Conservation (phyloP, 2,113 vertebrate species). For the human (Homo sapiens) region DNA sequence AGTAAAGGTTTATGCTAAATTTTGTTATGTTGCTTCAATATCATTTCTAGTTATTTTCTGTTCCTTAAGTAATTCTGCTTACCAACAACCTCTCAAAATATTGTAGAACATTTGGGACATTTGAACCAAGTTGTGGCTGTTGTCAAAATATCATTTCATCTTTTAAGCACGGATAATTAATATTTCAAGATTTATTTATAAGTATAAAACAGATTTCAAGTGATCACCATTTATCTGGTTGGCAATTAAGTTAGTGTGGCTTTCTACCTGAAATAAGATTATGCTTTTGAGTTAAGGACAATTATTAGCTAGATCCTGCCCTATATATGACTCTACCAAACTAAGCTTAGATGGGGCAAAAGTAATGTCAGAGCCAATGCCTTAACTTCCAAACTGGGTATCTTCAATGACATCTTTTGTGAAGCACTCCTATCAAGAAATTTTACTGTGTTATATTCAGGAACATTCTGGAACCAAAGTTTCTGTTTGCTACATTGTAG, state of each 20-base stretch:
- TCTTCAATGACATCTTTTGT: not conserved
- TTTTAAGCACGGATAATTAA: not conserved
- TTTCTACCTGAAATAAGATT: not conserved
- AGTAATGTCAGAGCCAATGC: not conserved
- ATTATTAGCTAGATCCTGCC: not conserved
- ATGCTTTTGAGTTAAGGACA: not conserved
- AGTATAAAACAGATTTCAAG: not conserved
- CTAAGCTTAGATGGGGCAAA: not conserved
- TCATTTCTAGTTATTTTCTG: slow-evolving; percentile 18
- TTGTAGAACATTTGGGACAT: not conserved
- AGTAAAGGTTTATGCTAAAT: slow-evolving; percentile 16
- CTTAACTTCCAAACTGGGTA: not conserved
- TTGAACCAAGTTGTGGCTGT: not conserved
- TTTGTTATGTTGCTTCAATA: slow-evolving; percentile 2
- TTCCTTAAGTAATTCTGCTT: slow-evolving; percentile 1
- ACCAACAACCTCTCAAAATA: not conserved
- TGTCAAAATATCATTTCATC: slow-evolving; percentile 27
- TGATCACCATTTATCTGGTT: not conserved
- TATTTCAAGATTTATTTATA: slow-evolving; percentile 15
- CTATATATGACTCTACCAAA: not conserved
- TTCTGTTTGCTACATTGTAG: not conserved
- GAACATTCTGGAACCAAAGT: not conserved
- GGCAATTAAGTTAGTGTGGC: not conserved
- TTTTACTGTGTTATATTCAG: not conserved
- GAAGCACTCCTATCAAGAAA: not conserved